Evolutionary conservation across 2,888 invertebrate genomes (phyloP).

Genomic region (Alcis repandata): DNA sequence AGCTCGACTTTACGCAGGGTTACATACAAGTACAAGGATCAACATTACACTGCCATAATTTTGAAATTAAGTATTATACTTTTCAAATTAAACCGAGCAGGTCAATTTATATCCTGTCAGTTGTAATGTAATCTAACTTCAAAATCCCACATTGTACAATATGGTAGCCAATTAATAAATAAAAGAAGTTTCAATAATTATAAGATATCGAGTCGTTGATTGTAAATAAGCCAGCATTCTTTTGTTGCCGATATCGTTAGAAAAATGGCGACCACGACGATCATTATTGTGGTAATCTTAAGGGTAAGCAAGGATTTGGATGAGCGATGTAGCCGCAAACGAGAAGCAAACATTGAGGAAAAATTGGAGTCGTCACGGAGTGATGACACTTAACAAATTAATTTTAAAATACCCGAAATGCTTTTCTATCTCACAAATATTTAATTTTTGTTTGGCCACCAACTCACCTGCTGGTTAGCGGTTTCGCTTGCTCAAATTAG

Average conservation of each 20-base stretch:
- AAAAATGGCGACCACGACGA: slow-evolving; percentile 61
- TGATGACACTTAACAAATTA: slow-evolving; percentile 1
- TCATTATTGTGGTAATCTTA: slow-evolving; percentile 56
- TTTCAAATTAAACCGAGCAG: no score
- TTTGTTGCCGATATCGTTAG: slow-evolving; percentile 67
- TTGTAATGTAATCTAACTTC: no score
- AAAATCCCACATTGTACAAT: no score
- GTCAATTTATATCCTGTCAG: no score
- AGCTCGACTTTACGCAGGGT: background rate
- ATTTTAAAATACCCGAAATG: background rate
- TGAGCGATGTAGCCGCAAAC: slow-evolving; percentile 61
- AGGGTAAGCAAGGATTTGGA: slow-evolving; percentile 64
- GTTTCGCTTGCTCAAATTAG: no score
- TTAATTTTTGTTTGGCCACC: no score
- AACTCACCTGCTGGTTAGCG: no score
- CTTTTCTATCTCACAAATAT: no score
- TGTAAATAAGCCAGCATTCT: slow-evolving; percentile 4
- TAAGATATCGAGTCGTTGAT: background rate
- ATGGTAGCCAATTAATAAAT: no score
- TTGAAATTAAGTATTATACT: no score
- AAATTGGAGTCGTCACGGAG: slow-evolving; percentile 19
- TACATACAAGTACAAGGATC: no score
- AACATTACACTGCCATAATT: background rate
- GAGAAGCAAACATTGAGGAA: slow-evolving; percentile 60
- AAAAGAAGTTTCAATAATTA: background rate